Percentiles rank a stretch among this genome's conserved stretches.
These are phyloP conservation scores for Acromyrmex echinatior DNA, from an alignment of 1,140 invertebrate genomes.

Conservation along the genomic window DNA sequence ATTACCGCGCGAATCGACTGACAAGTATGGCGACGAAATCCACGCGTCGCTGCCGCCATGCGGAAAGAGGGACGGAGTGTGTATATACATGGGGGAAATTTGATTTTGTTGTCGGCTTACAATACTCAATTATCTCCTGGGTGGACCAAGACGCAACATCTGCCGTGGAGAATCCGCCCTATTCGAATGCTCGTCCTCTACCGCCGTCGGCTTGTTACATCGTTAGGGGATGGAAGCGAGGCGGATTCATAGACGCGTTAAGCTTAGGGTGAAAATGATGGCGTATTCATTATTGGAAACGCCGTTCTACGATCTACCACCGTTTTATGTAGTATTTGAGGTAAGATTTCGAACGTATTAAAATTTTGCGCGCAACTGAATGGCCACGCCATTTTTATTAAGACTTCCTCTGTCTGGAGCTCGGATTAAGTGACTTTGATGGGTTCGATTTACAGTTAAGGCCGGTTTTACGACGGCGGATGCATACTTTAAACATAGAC, in stretches of 20 bases:
- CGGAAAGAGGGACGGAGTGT: constrained; percentile 29
- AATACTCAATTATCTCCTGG: constrained; percentile 83
- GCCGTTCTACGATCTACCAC: not conserved
- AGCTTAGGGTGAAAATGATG: constrained; percentile 25
- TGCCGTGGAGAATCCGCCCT: constrained; percentile 67
- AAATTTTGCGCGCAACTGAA: not conserved
- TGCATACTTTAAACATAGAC: not conserved
- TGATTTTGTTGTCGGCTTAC: constrained; percentile 83
- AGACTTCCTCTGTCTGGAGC: not conserved
- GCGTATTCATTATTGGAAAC: constrained; percentile 34
- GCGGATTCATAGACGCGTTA: constrained; percentile 71
- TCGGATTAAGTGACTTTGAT: not conserved
- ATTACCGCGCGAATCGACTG: not conserved
- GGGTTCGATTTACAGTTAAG: constrained; percentile 17
- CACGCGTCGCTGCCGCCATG: constrained; percentile 32
- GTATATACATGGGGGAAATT: constrained; percentile 74
- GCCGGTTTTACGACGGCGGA: not conserved
- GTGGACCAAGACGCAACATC: constrained; percentile 73
- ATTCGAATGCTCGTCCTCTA: constrained; percentile 30
- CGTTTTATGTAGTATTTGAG: not conserved
- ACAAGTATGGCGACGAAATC: not conserved
- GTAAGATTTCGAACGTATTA: not conserved
- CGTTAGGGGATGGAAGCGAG: constrained; percentile 65
- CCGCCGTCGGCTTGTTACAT: constrained; percentile 69
- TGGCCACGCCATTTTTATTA: not conserved